Conservation (phyloP, 2,797 vertebrate species). For the Hozukius guyotensis region DNA sequence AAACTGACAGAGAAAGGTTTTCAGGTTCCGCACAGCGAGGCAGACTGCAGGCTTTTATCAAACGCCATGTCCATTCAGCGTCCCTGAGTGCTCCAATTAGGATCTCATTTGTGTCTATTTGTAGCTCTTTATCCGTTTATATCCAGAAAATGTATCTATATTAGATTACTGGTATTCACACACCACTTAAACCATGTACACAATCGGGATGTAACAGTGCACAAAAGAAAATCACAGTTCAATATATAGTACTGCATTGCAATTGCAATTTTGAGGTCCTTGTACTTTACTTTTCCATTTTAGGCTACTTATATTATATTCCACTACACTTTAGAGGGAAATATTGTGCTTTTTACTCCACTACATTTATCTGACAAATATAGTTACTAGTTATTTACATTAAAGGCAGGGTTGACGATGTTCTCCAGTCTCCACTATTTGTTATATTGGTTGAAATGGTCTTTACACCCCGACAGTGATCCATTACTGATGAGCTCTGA, state of each 20-base stretch:
- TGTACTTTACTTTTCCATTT: background rate
- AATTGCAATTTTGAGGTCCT: background rate
- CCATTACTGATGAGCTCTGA: no score
- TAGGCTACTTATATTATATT: background rate
- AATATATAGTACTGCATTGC: background rate
- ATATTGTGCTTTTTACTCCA: background rate
- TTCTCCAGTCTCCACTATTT: no score
- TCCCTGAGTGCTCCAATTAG: background rate
- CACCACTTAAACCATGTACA: background rate
- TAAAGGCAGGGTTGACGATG: no score
- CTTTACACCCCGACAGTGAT: fast-evolving
- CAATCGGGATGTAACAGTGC: background rate
- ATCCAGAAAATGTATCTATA: background rate
- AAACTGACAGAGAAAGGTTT: background rate
- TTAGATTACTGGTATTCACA: background rate
- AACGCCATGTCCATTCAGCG: background rate
- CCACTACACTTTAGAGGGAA: background rate
- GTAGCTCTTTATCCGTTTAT: conserved; percentile 5
- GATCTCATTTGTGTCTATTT: background rate
- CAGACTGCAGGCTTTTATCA: background rate
- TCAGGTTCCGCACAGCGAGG: background rate
- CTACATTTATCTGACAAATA: background rate
- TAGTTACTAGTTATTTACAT: background rate
- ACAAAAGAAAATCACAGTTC: background rate
- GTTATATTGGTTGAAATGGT: no score